Evolutionary conservation across 2,113 vertebrate species (phyloP).

Genomic region (Cyprinus carpio): DNA sequence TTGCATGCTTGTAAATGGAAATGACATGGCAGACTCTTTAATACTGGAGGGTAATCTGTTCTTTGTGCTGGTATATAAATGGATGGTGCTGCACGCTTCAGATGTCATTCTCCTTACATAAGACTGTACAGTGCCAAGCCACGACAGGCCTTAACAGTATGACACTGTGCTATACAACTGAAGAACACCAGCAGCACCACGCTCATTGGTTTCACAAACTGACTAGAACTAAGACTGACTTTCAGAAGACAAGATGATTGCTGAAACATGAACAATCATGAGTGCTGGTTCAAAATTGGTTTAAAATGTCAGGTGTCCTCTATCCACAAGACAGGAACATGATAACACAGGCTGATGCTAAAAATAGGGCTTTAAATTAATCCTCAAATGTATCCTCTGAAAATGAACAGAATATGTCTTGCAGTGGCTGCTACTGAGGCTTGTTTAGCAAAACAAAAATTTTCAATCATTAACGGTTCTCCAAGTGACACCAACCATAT

Average conservation of each 20-base stretch:
- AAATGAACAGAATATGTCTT: background rate
- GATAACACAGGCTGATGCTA: background rate
- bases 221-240: background rate
- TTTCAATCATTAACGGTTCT: background rate
- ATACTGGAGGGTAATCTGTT: background rate
- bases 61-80: background rate
- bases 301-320: background rate
- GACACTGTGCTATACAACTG: slow-evolving; percentile 6
- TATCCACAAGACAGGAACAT: background rate
- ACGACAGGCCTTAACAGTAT: background rate
- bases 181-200: background rate
- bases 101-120: slow-evolving; percentile 15
- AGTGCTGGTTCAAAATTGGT: background rate
- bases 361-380: background rate
- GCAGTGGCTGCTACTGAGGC: background rate
- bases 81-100: background rate
- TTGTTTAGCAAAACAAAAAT: background rate
- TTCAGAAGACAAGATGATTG: slow-evolving; percentile 3
- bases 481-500: background rate
- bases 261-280: slow-evolving; percentile 1
- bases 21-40: background rate
- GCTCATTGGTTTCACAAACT: slow-evolving; percentile 1
- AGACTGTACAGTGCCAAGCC: background rate
- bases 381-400: background rate
- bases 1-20: background rate